Evolutionary conservation across 2,113 vertebrate species (phyloP).

Genomic region (Accipiter virgatus): DNA sequence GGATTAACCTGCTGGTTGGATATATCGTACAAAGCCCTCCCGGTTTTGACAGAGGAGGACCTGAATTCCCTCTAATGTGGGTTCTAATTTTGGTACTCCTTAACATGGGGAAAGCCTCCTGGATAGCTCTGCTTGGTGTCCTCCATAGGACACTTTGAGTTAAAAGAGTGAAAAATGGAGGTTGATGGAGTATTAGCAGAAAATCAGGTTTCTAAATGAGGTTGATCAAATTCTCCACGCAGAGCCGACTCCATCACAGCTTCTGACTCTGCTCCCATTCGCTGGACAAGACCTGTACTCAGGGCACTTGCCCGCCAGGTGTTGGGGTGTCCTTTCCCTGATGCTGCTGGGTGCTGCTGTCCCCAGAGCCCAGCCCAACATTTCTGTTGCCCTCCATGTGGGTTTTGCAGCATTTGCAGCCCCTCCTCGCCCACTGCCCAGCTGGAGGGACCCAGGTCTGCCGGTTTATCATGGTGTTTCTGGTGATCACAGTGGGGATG

Average conservation of each 20-base stretch:
- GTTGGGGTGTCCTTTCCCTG: neutral
- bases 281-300: neutral
- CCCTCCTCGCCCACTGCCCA: neutral
- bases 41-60: neutral
- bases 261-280: accelerated
- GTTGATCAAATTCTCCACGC: neutral
- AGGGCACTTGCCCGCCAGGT: accelerated
- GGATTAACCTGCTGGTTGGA: neutral
- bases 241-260: neutral
- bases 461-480: neutral
- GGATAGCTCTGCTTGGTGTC: neutral
- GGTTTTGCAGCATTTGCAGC: neutral
- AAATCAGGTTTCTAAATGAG: neutral
- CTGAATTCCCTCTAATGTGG: neutral
- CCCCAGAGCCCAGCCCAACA: too few species aligned
- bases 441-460: neutral
- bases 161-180: neutral
- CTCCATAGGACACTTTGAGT: neutral
- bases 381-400: accelerated
- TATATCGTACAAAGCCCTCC: neutral
- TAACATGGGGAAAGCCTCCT: neutral
- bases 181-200: neutral
- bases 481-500: neutral
- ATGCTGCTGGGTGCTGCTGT: neutral
- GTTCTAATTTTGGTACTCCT: neutral